Base-by-base conservation (phyloP, 2,888 invertebrate species). In the Argyra leucocephala region DNA sequence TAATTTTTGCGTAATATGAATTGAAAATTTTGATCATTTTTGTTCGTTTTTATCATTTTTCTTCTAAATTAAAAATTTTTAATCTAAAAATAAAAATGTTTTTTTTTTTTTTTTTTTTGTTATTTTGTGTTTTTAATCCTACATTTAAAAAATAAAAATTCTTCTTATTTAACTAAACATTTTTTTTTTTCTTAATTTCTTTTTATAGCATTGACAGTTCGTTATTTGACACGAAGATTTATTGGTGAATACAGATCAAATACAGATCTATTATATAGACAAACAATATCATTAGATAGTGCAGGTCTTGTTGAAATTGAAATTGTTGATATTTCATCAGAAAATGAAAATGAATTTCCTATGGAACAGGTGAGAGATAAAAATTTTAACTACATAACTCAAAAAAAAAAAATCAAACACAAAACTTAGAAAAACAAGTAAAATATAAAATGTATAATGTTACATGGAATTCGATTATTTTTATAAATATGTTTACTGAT, bases 171-270 rank as follows among this genome's bases (percentile, higher is more conserved):
- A n/a, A n/a, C n/a, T n/a, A n/a, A n/a, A n/a, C 66, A 48, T 72
- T 80, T 80, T 78, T 80, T 81, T 71, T 81, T 73, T 31, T 31
- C 12, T 6, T 31, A 31, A 4, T 31, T 31, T 6, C 4, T 31
- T 31, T 72, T 83, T 82, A 63, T 82, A 90, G 90, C 90, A 71
- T 81, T 90, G 64, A 89, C 89, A 66, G 90, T 90, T 3, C 84
- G 90, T 69, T 90, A 89, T 76, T 79, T 90, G 69, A 90, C 90
- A 5, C 84, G 88, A 74, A 82, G 90, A 73, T 90, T 86, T 78
- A 90, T 90, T 68, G 90, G 90, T 67, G 90, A 90, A 83, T 90
- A 90, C 78, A 85, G 89, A 74, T 89, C 89, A 72, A 89, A 89
- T 74, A 88, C 89, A 88, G 90, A 90, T 83, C 83, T 90, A 67